Conservation (phyloP, 1,140 invertebrate genomes). For the Spodoptera frugiperda region DNA sequence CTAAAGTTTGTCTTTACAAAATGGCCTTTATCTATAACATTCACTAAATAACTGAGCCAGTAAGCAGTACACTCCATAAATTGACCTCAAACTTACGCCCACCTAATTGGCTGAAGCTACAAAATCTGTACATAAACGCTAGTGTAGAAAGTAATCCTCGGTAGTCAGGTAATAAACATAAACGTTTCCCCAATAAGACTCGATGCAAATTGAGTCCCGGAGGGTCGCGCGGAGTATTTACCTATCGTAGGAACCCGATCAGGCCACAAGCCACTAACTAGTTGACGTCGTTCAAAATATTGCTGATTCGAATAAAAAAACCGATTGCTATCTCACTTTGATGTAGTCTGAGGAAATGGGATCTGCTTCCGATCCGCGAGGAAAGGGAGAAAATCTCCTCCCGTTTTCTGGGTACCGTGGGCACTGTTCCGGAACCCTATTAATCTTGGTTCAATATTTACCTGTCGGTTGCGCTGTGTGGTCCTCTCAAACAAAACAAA, state of each 20-base stretch:
- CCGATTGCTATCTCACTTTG: slow-evolving; percentile 84
- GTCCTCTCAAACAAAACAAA: slow-evolving; percentile 41
- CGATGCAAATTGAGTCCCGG: slow-evolving; percentile 46
- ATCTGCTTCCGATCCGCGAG: slow-evolving; percentile 83
- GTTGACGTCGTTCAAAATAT: slow-evolving; percentile 79
- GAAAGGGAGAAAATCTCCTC: slow-evolving; percentile 83
- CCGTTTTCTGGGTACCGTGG: slow-evolving; percentile 69
- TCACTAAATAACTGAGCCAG: not conserved
- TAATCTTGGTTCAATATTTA: slow-evolving; percentile 63
- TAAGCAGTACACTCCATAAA: not conserved
- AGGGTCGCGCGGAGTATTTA: slow-evolving; percentile 49
- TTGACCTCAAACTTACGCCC: not conserved
- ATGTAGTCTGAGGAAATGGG: slow-evolving; percentile 85
- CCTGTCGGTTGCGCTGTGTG: slow-evolving; percentile 50
- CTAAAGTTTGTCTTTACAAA: too few species aligned
- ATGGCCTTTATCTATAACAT: too few species aligned
- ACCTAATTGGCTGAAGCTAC: slow-evolving; percentile 20
- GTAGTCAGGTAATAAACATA: slow-evolving; percentile 43
- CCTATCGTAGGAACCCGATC: slow-evolving; percentile 60
- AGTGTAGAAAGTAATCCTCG: slow-evolving; percentile 35
- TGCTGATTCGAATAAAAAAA: slow-evolving; percentile 83
- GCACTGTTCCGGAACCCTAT: slow-evolving; percentile 56
- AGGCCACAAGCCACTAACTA: slow-evolving; percentile 70
- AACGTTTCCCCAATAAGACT: slow-evolving; percentile 45
- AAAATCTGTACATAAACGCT: slow-evolving; percentile 31